These are phyloP conservation scores for Pan paniscus DNA, from an alignment of 2,113 vertebrate genomes.

Conservation along the genomic window DNA sequence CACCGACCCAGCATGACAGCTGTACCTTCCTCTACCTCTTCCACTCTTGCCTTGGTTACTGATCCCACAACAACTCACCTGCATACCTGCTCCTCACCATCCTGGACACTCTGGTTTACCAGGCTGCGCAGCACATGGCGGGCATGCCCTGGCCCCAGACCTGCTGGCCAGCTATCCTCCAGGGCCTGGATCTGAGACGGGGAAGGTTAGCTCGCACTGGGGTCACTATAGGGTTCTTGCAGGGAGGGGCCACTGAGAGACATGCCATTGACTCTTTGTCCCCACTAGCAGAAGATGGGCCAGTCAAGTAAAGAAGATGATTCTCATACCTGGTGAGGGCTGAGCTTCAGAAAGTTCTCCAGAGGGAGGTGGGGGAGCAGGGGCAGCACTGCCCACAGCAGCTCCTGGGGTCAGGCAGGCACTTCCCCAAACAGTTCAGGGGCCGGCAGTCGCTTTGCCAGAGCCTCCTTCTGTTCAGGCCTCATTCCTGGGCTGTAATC, in stretches of 20 bases:
- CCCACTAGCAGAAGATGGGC: background rate
- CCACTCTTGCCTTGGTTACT: background rate
- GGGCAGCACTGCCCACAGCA: conserved; percentile 87
- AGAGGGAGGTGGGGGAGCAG: conserved; percentile 91
- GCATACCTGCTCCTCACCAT: conserved; percentile 83
- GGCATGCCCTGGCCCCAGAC: conserved; percentile 89
- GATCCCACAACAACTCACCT: conserved; percentile 81
- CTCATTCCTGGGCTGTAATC: conserved; percentile 91
- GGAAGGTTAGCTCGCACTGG: background rate
- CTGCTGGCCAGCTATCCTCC: conserved; percentile 89
- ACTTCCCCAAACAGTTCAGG: conserved; percentile 89
- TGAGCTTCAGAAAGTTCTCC: conserved; percentile 90
- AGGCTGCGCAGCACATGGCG: conserved; percentile 89
- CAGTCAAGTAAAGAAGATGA: background rate
- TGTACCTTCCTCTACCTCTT: background rate
- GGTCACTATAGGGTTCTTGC: background rate
- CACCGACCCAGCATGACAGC: background rate
- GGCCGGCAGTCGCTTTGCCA: conserved; percentile 90
- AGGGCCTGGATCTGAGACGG: conserved; percentile 86
- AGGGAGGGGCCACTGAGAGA: background rate
- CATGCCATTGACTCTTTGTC: background rate
- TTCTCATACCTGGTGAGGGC: conserved; percentile 88
- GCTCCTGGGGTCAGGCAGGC: conserved; percentile 88
- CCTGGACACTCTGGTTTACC: conserved; percentile 84
- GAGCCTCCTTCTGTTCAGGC: conserved; percentile 91